Base-by-base conservation (phyloP, 2,797 vertebrate genomes). In the Gadopsis bispinosus region DNA sequence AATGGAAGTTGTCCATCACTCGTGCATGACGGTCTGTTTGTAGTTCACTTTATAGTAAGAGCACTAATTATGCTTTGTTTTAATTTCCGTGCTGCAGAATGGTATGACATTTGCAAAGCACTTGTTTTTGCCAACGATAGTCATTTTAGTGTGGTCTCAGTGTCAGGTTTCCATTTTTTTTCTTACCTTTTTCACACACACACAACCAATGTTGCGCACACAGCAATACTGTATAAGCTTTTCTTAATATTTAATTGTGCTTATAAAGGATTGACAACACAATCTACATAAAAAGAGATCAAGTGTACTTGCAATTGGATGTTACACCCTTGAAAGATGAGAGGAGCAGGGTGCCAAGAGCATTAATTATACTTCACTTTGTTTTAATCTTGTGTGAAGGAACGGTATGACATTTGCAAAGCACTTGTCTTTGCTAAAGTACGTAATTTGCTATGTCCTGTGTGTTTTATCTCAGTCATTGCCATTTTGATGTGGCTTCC, bases 251-350 rank as follows among this genome's bases (percentile, higher is more conserved):
- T 33, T 20, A 39, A 47, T 20, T 65, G 19, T 29, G 13, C 1
- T 62, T 26, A 9, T 58, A 45, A 71, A 9, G 47, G 47, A 20
- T 10, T 50, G 8, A 17, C 16, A 6, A 45, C 48, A n/a, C 20
- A 9, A 20, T 20, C 19, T 50, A 61, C 68, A 72, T 14, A 17
- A 17, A 51, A 55, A 12, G 20, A 59, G 35, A 72, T 69, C 45
- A 31, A 61, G 7, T 39, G 61, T 20, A n/a, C 17, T 20, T 31
- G 19, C 4, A 45, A 29, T 17, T 48, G 10, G 29, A 58, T 12
- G 51, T 55, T 26, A 14, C 20, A 67, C 17, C 51, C 51, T 29
- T 56, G 66, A 69, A 29, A 55, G 33, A 6, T 33, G 33, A 33
- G 33, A 33, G 33, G 5, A 6, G 8, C 10, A 37, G 37, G 12